Percentiles rank a stretch among this genome's conserved stretches.
Conservation (phyloP, 2,113 vertebrate genomes). For the Sus scrofa region T2T-Sscrofa CM000821.6:8045001-8045500, state of each 20-base stretch:
- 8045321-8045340: not conserved
- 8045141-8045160: not conserved
- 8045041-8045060: slow-evolving; percentile 48
- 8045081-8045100: not conserved
- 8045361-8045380: not conserved
- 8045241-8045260: not conserved
- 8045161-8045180: slow-evolving; percentile 22
- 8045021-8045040: slow-evolving; percentile 1
- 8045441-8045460: not conserved
- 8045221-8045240: not conserved
- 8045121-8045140: not conserved
- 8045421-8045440: not conserved
- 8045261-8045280: too few relatives aligned
- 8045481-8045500: not conserved
- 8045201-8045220: not conserved
- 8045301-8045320: slow-evolving; percentile 18
- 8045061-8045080: slow-evolving; percentile 49
- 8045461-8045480: not conserved
- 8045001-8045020: not conserved
- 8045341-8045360: not conserved
- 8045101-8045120: not conserved
- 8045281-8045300: not conserved
- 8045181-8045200: not conserved
- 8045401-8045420: not conserved
- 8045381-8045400: not conserved